Percentiles rank a stretch among this genome's conserved stretches.
Evolutionary conservation across 2,797 vertebrate species (phyloP).

Genomic region (Fratercula arctica): DNA sequence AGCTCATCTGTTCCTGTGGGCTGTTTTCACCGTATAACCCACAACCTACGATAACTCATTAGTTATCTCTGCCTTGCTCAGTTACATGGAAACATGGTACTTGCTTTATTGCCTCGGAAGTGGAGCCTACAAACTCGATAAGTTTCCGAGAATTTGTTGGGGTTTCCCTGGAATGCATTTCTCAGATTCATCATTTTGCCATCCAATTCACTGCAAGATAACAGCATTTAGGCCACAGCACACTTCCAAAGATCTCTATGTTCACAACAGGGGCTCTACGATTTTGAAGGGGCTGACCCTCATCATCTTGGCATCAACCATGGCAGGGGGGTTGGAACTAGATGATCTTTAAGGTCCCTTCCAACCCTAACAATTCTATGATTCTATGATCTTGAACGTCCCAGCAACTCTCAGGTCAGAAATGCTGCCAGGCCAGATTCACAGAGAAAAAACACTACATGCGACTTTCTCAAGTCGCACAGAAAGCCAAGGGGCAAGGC

Average conservation of each 20-base stretch:
- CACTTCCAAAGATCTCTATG: too few species aligned
- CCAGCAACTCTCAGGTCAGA: neutral
- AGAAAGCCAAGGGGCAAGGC: neutral
- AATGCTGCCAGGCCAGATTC: neutral
- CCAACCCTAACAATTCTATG: too few species aligned
- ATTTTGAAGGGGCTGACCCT: neutral
- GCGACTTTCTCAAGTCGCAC: accelerated
- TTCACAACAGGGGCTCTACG: neutral
- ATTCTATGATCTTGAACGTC: neutral
- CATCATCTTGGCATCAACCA: too few species aligned
- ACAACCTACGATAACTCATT: neutral
- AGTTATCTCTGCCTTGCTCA: neutral
- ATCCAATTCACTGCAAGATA: neutral
- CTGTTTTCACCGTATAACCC: neutral
- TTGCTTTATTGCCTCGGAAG: neutral
- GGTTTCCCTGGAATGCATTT: neutral
- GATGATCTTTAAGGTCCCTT: too few species aligned
- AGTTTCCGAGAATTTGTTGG: neutral
- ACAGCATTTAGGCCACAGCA: neutral
- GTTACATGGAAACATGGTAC: accelerated
- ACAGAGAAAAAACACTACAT: neutral
- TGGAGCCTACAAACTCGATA: neutral
- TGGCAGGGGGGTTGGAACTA: too few species aligned
- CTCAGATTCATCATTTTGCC: neutral
- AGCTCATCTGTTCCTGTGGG: neutral